Conservation (phyloP, 2,113 vertebrate genomes). For the Chaenocephalus aceratus region DNA sequence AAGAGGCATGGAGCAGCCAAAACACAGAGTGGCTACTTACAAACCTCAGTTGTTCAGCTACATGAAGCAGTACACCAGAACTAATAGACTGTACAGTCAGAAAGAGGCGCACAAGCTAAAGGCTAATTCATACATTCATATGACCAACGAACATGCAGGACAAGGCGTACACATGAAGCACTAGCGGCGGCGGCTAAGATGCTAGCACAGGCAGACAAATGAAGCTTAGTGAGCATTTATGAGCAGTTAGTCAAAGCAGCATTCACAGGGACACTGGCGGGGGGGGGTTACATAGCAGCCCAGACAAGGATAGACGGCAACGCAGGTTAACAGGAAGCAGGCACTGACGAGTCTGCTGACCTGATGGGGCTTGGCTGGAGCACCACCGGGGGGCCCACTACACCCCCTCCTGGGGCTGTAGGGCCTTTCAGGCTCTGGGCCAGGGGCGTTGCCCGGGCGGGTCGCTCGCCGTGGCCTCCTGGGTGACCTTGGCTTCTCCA, state of each 20-base stretch:
- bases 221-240: conserved; percentile 51
- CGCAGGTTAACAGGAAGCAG: conserved; percentile 71
- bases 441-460: conserved; percentile 86
- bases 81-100: conserved; percentile 15
- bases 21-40: neutral
- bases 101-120: conserved; percentile 9
- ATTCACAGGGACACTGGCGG: conserved; percentile 40
- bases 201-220: conserved; percentile 42
- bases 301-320: conserved; percentile 58
- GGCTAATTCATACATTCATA: conserved; percentile 13
- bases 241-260: conserved; percentile 66
- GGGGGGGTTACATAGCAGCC: conserved; percentile 50
- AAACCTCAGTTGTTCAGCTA: neutral
- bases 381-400: conserved; percentile 82
- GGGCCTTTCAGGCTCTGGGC: conserved; percentile 85
- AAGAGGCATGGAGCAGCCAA: conserved; percentile 13
- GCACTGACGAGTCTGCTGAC: conserved; percentile 93
- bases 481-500: conserved; percentile 92
- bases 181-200: conserved; percentile 29
- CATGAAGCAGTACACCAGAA: conserved; percentile 14
- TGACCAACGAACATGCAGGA: conserved; percentile 46
- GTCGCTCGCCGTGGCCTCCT: conserved; percentile 89
- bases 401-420: conserved; percentile 87
- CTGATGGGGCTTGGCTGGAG: conserved; percentile 83
- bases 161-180: conserved; percentile 30